Evolutionary conservation across 1,140 invertebrate genomes (phyloP).

Genomic region (Danaus plexippus): DNA sequence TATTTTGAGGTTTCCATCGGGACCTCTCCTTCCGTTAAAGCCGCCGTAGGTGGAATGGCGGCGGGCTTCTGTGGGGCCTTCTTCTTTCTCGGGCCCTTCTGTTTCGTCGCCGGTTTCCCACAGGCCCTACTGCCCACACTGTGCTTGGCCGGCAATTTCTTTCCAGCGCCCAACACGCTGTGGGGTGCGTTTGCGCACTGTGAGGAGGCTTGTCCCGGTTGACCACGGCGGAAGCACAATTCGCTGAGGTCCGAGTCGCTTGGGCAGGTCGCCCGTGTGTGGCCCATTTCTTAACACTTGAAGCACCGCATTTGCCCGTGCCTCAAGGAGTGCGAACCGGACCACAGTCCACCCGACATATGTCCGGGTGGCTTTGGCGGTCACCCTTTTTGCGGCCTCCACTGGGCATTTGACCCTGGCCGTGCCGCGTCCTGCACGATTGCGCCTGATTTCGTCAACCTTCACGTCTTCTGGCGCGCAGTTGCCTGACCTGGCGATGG

Average conservation of each 20-base stretch:
- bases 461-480: conserved; percentile 1
- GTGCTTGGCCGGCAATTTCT: neutral
- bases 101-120: neutral
- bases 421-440: neutral
- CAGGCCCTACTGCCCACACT: neutral
- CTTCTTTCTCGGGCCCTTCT: neutral
- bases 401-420: conserved; percentile 12
- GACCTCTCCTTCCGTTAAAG: no score
- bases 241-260: conserved; percentile 7
- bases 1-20: neutral
- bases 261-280: conserved; percentile 3
- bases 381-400: conserved; percentile 10
- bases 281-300: conserved; percentile 6
- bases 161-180: neutral
- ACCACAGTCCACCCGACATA: conserved; percentile 1
- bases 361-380: neutral
- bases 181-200: conserved; percentile 3
- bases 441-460: neutral
- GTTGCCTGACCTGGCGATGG: neutral
- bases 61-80: neutral
- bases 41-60: neutral
- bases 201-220: neutral
- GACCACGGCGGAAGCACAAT: conserved; percentile 13
- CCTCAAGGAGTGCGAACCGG: neutral
- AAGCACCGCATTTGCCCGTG: conserved; percentile 9